A percentile compares a stretch with the other conserved stretches of the same genome.
Conservation (phyloP, 2,113 vertebrate species). For the Apodemus sylvaticus region DNA sequence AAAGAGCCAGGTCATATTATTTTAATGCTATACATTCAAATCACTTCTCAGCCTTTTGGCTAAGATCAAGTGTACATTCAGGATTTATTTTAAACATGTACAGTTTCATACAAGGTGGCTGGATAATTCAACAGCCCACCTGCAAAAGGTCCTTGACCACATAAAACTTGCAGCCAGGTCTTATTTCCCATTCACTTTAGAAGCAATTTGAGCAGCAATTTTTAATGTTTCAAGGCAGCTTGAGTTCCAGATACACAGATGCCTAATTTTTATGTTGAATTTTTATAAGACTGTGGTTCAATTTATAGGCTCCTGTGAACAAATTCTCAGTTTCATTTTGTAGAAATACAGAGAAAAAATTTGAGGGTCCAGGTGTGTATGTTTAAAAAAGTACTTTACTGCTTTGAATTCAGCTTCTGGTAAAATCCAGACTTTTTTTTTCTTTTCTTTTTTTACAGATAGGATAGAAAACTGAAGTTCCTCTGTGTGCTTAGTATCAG, state of each 20-base stretch:
- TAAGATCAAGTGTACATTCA: background rate
- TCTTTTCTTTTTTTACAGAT: background rate
- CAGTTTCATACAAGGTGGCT: background rate
- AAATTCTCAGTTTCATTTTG: slow-evolving; percentile 53
- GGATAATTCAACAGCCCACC: slow-evolving; percentile 54
- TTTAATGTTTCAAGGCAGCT: slow-evolving; percentile 62
- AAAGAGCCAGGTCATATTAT: background rate
- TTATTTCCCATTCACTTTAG: slow-evolving; percentile 60
- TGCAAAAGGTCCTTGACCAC: slow-evolving; percentile 32
- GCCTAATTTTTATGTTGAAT: slow-evolving; percentile 57
- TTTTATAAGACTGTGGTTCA: slow-evolving; percentile 49
- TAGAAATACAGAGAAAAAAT: slow-evolving; percentile 56
- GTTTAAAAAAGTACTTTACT: slow-evolving; percentile 37
- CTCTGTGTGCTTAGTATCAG: background rate
- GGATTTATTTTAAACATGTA: slow-evolving; percentile 45
- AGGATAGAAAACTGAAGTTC: background rate
- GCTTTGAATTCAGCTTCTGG: slow-evolving; percentile 60
- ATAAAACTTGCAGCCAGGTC: slow-evolving; percentile 59
- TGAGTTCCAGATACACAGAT: slow-evolving; percentile 64
- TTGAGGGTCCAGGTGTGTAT: background rate
- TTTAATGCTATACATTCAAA: slow-evolving; percentile 28
- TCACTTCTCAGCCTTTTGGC: no score
- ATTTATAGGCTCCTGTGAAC: slow-evolving; percentile 47
- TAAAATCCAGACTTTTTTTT: slow-evolving; percentile 2
- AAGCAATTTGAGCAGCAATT: slow-evolving; percentile 52